Evolutionary conservation across 2,797 vertebrate genomes (phyloP).

Genomic region (Phataginus tricuspis): DNA sequence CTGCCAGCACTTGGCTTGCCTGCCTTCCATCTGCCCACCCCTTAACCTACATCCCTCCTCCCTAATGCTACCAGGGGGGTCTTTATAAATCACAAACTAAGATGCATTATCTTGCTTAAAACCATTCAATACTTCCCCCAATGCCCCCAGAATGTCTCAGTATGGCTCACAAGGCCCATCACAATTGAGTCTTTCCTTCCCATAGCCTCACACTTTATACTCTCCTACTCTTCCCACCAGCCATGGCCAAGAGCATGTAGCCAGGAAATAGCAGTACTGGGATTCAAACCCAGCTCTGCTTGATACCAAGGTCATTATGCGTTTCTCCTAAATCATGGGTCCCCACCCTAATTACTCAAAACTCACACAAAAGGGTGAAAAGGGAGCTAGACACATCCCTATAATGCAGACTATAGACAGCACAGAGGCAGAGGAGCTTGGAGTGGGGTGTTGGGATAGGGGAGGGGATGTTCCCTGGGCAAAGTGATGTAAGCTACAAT

Average conservation of each 20-base stretch:
- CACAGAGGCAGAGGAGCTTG: rapidly evolving
- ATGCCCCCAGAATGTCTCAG: not conserved
- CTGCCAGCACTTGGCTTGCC: not conserved
- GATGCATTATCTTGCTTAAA: not conserved
- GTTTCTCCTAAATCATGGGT: not conserved
- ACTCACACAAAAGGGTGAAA: not conserved
- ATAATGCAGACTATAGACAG: not conserved
- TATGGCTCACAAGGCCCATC: not conserved
- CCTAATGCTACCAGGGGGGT: not conserved
- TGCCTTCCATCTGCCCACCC: not conserved
- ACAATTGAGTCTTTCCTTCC: rapidly evolving
- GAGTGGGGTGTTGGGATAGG: not conserved
- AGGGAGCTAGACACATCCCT: too few species aligned
- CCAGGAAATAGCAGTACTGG: not conserved
- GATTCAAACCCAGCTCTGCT: not conserved
- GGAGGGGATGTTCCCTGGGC: not conserved
- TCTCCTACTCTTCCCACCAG: too few species aligned
- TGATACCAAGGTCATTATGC: not conserved
- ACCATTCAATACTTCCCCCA: not conserved
- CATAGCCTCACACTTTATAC: not conserved
- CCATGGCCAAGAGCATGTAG: not conserved
- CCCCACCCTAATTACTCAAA: not conserved
- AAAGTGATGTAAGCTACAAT: not conserved
- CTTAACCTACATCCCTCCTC: not conserved
- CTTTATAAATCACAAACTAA: not conserved